Conservation (phyloP, 2,888 invertebrate species). For the Rhagophthalmus giganteus region DNA sequence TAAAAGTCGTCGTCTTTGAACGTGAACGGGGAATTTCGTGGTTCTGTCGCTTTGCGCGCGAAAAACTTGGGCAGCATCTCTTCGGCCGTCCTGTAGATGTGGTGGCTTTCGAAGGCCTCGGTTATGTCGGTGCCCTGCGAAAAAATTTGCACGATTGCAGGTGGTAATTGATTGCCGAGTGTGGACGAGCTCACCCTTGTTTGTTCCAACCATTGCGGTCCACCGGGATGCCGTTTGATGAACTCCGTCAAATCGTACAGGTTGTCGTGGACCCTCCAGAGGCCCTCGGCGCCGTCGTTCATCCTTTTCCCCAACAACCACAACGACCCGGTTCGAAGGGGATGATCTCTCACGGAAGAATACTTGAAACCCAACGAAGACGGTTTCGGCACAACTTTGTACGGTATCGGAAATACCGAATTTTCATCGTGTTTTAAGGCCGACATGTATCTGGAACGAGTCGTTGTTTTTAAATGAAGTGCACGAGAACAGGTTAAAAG, state of each 20-base stretch:
- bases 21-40: constrained; percentile 71
- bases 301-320: constrained; percentile 68
- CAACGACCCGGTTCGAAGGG: constrained; percentile 55
- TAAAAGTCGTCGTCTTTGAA: constrained; percentile 76
- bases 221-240: constrained; percentile 81
- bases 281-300: constrained; percentile 74
- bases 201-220: constrained; percentile 71
- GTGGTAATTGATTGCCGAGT: neutral
- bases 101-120: constrained; percentile 75
- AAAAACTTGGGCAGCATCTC: constrained; percentile 66
- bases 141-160: constrained; percentile 36
- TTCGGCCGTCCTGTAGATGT: constrained; percentile 62
- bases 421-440: no score
- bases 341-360: constrained; percentile 57
- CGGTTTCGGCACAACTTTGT: neutral
- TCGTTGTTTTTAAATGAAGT: no score
- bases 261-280: constrained; percentile 75
- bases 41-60: constrained; percentile 62
- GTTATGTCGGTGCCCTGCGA: constrained; percentile 81
- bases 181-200: constrained; percentile 66
- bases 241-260: constrained; percentile 86
- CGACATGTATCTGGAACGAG: no score
- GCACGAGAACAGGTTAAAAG: no score
- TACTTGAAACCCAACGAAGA: constrained; percentile 44
- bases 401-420: neutral